Conservation (phyloP, 2,888 invertebrate species). For the Eubasilissa splendida region DNA sequence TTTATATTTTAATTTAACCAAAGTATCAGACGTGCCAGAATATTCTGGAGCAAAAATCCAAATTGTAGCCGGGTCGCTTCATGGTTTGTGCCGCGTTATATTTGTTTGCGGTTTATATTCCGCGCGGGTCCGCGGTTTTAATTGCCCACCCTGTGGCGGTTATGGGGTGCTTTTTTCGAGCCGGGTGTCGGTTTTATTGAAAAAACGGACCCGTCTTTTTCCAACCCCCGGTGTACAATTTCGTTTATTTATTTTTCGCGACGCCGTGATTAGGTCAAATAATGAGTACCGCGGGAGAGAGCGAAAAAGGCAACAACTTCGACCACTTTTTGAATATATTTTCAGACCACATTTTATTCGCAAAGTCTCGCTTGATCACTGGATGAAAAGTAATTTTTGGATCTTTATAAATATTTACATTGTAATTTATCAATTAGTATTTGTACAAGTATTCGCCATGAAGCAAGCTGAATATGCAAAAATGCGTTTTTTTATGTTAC, state of each 20-base stretch:
- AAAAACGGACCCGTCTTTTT: conserved; percentile 13
- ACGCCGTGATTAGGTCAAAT: conserved; percentile 5
- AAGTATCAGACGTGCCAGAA: conserved; percentile 25
- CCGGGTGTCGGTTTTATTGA: conserved; percentile 24
- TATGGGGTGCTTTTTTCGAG: conserved; percentile 6
- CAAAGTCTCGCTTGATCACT: too few species aligned
- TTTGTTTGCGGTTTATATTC: conserved; percentile 29
- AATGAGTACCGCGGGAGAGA: too few species aligned
- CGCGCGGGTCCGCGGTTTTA: conserved; percentile 25
- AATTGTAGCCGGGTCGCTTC: conserved; percentile 11
- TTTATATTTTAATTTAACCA: conserved; percentile 28
- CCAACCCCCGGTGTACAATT: neutral
- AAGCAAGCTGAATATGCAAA: too few species aligned
- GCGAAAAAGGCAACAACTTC: too few species aligned
- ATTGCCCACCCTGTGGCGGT: conserved; percentile 24
- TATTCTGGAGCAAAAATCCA: conserved; percentile 20
- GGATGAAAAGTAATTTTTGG: too few species aligned
- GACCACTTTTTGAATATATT: too few species aligned
- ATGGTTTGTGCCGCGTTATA: conserved; percentile 4
- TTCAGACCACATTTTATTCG: too few species aligned
- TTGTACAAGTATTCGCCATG: too few species aligned
- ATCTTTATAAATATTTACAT: too few species aligned
- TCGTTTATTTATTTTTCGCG: neutral
- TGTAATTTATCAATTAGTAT: too few species aligned
- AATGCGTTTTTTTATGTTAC: too few species aligned